Evolutionary conservation across 2,888 invertebrate species (phyloP), one percentile per base, ranked within the genome.

Genomic region (Ormyrus labotus): DNA sequence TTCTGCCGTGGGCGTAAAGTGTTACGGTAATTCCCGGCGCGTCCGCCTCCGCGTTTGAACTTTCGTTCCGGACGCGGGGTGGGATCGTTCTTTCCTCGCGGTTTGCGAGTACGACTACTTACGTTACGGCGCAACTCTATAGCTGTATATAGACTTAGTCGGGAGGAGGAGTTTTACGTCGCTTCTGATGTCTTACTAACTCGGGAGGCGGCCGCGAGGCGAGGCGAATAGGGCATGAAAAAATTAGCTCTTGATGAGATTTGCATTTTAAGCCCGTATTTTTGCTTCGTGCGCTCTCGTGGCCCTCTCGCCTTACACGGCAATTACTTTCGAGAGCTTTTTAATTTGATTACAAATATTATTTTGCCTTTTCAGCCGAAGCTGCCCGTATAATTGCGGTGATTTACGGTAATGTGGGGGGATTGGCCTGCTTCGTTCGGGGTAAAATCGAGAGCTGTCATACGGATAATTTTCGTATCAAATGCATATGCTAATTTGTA

Each of bases 201-300:
- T 60, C 13, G 34, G n/a, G 34, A 34, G 34, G 34, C 3, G 34
- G 34, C 34, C 3, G 34, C 34, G 34, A 34, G 34, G 2, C n/a
- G 7, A 51, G 34, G 34, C 47, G 6, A 45, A 2, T 7, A 11
- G 9, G 34, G 48, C 11, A n/a, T 19, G 51, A 73, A 73, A 77
- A 78, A 67, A 78, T 68, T 78, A 78, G 68, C 78, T 68, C 72
- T 19, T 73, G 72, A 78, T 72, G 61, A 73, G 72, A 78, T 78
- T 68, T 73, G 78, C 78, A 78, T 78, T 78, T 72, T 68, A 60
- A 57, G 70, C 48, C 60, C 75, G 51, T 77, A 77, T 77, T 64
- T 77, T 48, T 51, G 75, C 69, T 53, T 9, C 47, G 57, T 47
- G 10, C n/a, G 7, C 50, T 6, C 9, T 45, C 34, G 7, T 60